Evolutionary conservation across 2,888 invertebrate species (phyloP), one percentile per base, ranked within the genome.

Genomic region (Deroplatys truncata): DNA sequence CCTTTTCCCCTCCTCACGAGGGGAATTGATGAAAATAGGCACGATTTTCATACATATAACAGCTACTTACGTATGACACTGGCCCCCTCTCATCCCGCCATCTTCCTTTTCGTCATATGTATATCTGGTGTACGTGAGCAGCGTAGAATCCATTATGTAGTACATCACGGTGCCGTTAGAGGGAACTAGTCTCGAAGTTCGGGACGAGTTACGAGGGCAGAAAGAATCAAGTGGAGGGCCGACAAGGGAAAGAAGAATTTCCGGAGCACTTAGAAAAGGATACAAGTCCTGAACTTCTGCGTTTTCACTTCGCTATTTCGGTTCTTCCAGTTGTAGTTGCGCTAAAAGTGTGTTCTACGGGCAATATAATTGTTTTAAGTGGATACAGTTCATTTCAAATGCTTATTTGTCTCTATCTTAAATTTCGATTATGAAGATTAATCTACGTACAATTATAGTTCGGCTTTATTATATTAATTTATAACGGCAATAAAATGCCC

Each of bases 1-100:
- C 9, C 28, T 8, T 43, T 43, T 43, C 43, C 43, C 43, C 43
- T 43, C 43, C 43, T 43, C 43, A 85, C 56, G 56, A n/a, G 16
- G 72, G 29, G 31, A 86, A 86, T 82, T 86, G 86, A 86, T 86
- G 86, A 86, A 86, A 82, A 86, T 86, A 82, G 72, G 29, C 86
- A 86, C 86, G 86, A 86, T 86, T 82, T 86, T 86, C 72, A 86
- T 86, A 86, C 86, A 86, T 86, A 86, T 86, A 86, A 86, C 72
- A 82, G 82, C 29, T 86, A 28, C 86, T 86, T 86, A 31, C 86
- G 86, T 72, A 86, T 72, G 86, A 86, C 82, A 86, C 56, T 16
- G 16, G 28, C 28, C 56, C 56, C 56, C 84, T 72, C 56, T 72
- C 56, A 72, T 20, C 56, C 56, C 56, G 20, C 20, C 56, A 16